Conservation (phyloP, 2,888 invertebrate species). For the Meteorus cinctellus region DNA sequence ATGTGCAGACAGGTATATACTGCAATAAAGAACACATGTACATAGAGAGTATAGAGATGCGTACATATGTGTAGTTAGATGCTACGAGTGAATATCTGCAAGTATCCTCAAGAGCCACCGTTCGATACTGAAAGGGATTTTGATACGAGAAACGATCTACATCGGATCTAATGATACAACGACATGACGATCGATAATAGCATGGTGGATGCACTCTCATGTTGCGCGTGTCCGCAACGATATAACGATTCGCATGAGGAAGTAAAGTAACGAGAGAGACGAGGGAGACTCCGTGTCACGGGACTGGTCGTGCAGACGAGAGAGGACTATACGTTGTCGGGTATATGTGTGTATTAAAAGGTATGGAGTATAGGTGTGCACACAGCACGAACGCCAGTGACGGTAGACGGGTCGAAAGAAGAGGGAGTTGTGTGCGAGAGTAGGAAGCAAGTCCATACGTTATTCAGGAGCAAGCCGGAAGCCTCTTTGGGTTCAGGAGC, state of each 20-base stretch:
- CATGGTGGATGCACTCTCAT: neutral
- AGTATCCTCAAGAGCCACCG: conserved; percentile 37
- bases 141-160: conserved; percentile 13
- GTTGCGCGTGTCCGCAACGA: conserved; percentile 30
- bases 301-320: conserved; percentile 16
- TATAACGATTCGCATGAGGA: conserved; percentile 20
- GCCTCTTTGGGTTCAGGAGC: conserved; percentile 28
- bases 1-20: neutral
- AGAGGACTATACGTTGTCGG: conserved; percentile 2
- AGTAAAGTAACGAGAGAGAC: conserved; percentile 25
- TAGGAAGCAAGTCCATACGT: conserved; percentile 39
- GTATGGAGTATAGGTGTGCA: neutral
- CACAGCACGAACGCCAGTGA: conserved; percentile 1
- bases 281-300: conserved; percentile 2
- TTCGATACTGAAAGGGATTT: conserved; percentile 13
- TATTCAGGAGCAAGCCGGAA: conserved; percentile 41
- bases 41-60: neutral
- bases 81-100: neutral
- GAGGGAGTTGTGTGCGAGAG: conserved; percentile 14
- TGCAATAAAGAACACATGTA: neutral
- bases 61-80: conserved; percentile 10
- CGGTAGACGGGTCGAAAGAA: neutral
- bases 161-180: conserved; percentile 25
- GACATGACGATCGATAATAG: conserved; percentile 32
- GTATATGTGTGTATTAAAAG: neutral